A percentile compares a stretch with the other conserved stretches of the same genome.
phyloP scores from a whole-genome alignment of 2,888 invertebrate genomes.

The Caradrina kadenii region DNA sequence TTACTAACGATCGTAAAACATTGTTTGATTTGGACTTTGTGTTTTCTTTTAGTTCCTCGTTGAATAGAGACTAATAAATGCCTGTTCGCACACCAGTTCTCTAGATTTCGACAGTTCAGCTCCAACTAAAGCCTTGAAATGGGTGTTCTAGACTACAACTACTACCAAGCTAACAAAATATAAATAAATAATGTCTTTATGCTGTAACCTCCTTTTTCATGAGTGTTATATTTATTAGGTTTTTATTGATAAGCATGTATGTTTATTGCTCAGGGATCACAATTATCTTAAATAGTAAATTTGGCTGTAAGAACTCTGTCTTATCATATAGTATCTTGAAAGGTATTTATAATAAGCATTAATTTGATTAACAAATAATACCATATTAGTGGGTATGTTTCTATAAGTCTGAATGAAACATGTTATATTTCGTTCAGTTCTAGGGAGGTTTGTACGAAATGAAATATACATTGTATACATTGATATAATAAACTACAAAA shows the following conservation, averaged over 20 bases:
- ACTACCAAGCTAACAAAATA: background rate
- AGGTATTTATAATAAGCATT: slow-evolving; percentile 14
- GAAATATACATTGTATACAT: no score
- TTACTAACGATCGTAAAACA: slow-evolving; percentile 3
- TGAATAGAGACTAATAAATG: background rate
- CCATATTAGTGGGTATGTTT: slow-evolving; percentile 1
- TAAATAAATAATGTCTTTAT: background rate
- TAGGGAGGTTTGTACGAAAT: no score
- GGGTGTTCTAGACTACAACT: no score
- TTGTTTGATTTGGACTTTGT: slow-evolving; percentile 10
- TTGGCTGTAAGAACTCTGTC: slow-evolving; percentile 11
- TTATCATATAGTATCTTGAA: slow-evolving; percentile 24
- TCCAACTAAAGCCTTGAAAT: background rate
- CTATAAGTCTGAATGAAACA: background rate
- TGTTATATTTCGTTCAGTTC: background rate
- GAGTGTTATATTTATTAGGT: background rate
- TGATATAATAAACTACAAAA: no score
- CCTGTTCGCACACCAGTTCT: background rate
- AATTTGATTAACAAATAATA: slow-evolving; percentile 6
- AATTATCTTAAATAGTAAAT: slow-evolving; percentile 29
- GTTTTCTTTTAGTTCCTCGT: background rate
- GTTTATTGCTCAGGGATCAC: slow-evolving; percentile 38
- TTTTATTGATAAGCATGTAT: slow-evolving; percentile 31
- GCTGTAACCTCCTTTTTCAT: background rate
- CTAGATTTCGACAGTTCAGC: background rate